phyloP scores from a whole-genome alignment of 1,140 invertebrate genomes.

The Gryllus bimaculatus region DNA sequence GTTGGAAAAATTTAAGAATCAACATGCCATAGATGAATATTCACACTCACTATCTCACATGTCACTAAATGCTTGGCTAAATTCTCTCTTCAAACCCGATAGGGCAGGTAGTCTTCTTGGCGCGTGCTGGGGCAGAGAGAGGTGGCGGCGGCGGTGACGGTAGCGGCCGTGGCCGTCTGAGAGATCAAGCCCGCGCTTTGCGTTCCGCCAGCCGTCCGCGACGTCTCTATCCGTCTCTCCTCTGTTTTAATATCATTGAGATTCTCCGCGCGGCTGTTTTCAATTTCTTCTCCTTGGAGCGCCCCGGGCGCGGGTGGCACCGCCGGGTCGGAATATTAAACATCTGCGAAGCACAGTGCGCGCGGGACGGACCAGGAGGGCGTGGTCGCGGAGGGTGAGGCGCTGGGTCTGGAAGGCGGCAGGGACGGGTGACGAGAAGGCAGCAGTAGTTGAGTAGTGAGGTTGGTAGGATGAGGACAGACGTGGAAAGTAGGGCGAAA shows the following conservation, averaged over 20 bases:
- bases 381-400: background rate
- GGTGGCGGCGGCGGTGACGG: background rate
- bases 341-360: background rate
- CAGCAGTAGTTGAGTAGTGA: no score
- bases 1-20: no score
- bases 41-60: no score
- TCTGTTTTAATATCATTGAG: background rate
- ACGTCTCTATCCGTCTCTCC: background rate
- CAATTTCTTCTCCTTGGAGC: background rate
- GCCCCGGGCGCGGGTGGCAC: no score
- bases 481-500: no score
- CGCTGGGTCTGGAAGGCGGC: background rate
- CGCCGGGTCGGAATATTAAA: background rate
- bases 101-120: no score
- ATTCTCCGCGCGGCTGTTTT: background rate
- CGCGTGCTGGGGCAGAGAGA: no score
- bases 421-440: no score
- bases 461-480: no score
- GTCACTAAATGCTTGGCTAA: no score
- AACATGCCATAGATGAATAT: no score
- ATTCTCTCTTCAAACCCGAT: no score
- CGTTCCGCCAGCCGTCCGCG: background rate
- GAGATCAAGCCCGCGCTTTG: background rate
- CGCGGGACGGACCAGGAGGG: background rate
- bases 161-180: background rate